phyloP scores from a whole-genome alignment of 2,797 vertebrate species.

The Sparus aurata region DNA sequence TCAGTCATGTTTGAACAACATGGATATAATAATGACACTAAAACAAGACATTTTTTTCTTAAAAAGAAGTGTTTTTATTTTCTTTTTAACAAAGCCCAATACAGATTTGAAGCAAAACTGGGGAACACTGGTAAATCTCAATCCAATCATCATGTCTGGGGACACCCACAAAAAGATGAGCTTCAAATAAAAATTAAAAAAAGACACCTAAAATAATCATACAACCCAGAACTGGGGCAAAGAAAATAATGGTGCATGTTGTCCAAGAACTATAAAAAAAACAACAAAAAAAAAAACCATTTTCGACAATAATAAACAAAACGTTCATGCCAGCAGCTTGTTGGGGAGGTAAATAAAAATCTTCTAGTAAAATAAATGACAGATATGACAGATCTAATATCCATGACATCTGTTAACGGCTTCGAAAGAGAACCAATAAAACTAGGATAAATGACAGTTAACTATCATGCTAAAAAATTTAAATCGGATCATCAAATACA shows the following conservation, averaged over 20 bases:
- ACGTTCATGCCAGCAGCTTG: conserved; percentile 63
- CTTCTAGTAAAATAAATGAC: conserved; percentile 52
- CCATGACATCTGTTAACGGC: conserved; percentile 25
- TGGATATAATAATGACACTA: conserved; percentile 4
- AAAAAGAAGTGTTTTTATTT: conserved; percentile 95
- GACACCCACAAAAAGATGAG: conserved; percentile 72
- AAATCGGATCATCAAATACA: conserved; percentile 48
- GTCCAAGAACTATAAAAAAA: conserved; percentile 40
- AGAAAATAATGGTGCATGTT: conserved; percentile 66
- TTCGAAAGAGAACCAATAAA: conserved; percentile 40
- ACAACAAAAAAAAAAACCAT: conserved; percentile 18
- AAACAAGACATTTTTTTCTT: conserved; percentile 39
- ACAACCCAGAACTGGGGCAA: conserved; percentile 59
- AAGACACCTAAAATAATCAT: conserved; percentile 59
- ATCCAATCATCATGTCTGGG: conserved; percentile 73
- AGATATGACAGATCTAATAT: conserved; percentile 25
- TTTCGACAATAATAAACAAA: conserved; percentile 51
- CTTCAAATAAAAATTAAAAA: conserved; percentile 51
- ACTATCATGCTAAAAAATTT: conserved; percentile 35
- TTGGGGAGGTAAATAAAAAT: conserved; percentile 55
- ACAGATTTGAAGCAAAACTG: conserved; percentile 95
- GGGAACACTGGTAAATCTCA: conserved; percentile 91
- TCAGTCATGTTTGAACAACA: too few species aligned
- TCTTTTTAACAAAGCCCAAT: conserved; percentile 93
- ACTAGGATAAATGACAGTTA: conserved; percentile 39